Conservation (phyloP, 2,797 vertebrate species). For the Geotrypetes seraphini region DNA sequence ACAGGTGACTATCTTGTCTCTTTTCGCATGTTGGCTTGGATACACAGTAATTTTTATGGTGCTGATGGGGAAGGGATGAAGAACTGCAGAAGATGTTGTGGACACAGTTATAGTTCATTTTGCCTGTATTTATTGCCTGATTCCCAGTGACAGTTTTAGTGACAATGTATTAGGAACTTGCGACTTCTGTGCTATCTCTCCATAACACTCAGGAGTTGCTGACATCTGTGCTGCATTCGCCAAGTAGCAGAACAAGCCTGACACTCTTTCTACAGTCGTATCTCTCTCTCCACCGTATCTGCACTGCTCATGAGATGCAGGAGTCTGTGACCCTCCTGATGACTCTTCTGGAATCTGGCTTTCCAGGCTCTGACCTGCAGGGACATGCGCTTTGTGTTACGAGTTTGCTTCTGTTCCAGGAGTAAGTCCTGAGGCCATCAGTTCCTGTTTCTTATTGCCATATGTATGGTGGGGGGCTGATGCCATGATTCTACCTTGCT, state of each 20-base stretch:
- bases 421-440: no score
- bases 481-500: not conserved
- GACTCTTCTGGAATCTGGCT: slow-evolving; percentile 45
- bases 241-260: slow-evolving; percentile 47
- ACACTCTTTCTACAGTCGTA: slow-evolving; percentile 59
- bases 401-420: slow-evolving; percentile 56
- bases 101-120: no score
- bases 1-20: slow-evolving; percentile 40
- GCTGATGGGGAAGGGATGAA: no score
- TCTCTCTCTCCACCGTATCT: slow-evolving; percentile 23
- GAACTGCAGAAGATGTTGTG: no score
- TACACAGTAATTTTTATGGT: no score
- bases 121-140: no score
- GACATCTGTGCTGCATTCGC: slow-evolving; percentile 39
- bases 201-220: slow-evolving; percentile 44
- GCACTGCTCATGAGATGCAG: not conserved
- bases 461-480: no score
- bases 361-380: slow-evolving; percentile 57
- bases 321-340: slow-evolving; percentile 59
- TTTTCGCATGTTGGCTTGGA: no score
- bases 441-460: no score
- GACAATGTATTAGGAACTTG: no score
- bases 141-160: not conserved
- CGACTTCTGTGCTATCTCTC: slow-evolving; percentile 9
- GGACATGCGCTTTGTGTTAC: slow-evolving; percentile 48